Base-by-base conservation (phyloP, 2,888 invertebrate species). In the Latrodectus elegans region DNA sequence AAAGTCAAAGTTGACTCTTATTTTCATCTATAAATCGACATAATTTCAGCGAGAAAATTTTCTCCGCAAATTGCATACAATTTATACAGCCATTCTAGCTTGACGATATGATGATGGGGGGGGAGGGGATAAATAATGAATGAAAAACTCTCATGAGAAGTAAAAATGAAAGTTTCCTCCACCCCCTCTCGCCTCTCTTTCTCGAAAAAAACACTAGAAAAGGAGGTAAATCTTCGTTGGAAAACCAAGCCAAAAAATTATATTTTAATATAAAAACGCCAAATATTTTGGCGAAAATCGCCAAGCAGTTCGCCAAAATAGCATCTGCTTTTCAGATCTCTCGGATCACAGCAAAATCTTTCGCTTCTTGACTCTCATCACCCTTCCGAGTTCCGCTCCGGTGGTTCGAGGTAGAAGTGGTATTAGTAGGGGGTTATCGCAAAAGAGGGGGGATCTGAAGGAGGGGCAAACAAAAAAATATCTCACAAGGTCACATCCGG, bases 261-360 rank as follows among this genome's bases (percentile, higher is more conserved):
- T 15, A 60, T 0, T 4, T 14, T 55, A 8, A 10, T 15, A 15
- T 60, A 12, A 60, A 60, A 12, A 60, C 12, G 6, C 12, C 12
- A n/a, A 10, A 6, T 11, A 0, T 60, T 11, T 60, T n/a, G 60
- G 4, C 60, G 10, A 11, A 12, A 11, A 12, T 15, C 12, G 60
- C 60, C n/a, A n/a, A 60, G n/a, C n/a, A 60, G 12, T n/a, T n/a
- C 60, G 60, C 60, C 60, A 60, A 60, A 60, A 60, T n/a, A 60
- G 60, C 60, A 60, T 60, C 60, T 60, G 60, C 14, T 60, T 8
- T 60, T 12, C 60, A n/a, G 10, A 60, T 15, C 60, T 60, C n/a
- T n/a, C 60, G 12, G n/a, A 60, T 60, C 60, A n/a, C 60, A 60
- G n/a, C n/a, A 15, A 60, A 60, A 60, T 60, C n/a, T 60, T 60